phyloP scores from a whole-genome alignment of 2,797 vertebrate genomes.

The Lagocephalus sceleratus region DNA sequence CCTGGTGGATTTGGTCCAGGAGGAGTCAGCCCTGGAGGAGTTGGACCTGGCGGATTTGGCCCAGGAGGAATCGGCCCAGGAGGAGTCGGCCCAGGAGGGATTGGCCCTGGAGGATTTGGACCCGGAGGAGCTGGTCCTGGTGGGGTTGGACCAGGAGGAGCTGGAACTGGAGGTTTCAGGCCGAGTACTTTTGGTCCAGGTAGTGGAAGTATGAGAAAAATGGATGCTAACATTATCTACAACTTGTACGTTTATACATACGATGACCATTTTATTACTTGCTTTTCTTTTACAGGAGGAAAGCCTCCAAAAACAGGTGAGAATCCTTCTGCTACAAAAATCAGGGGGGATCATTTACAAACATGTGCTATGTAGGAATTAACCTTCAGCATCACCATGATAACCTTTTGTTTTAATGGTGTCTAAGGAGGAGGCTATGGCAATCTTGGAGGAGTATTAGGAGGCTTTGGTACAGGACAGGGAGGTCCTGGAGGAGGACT shows the following conservation, averaged over 20 bases:
- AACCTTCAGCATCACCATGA: background rate
- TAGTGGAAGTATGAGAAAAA: conserved; percentile 47
- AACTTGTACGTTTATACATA: background rate
- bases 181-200: too few relatives aligned
- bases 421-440: conserved; percentile 41
- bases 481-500: conserved; percentile 39
- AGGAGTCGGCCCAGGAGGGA: too few relatives aligned
- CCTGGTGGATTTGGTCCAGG: conserved; percentile 10
- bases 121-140: conserved; percentile 30
- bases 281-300: conserved; percentile 37
- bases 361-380: background rate
- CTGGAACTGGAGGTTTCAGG: too few relatives aligned
- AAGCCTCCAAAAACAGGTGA: conserved; percentile 69
- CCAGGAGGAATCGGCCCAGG: too few relatives aligned
- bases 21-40: conserved; percentile 16
- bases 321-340: background rate
- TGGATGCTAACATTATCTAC: background rate
- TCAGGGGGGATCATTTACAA: too few relatives aligned
- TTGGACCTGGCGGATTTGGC: conserved; percentile 19
- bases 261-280: conserved; percentile 4
- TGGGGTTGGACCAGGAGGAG: conserved; percentile 5
- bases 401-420: background rate
- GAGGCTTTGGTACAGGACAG: conserved; percentile 34
- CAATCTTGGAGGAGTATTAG: conserved; percentile 27
- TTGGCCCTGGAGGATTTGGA: conserved; percentile 3